Base-by-base conservation (phyloP, 2,888 invertebrate genomes). In the Holacanthella duospinosa region DNA sequence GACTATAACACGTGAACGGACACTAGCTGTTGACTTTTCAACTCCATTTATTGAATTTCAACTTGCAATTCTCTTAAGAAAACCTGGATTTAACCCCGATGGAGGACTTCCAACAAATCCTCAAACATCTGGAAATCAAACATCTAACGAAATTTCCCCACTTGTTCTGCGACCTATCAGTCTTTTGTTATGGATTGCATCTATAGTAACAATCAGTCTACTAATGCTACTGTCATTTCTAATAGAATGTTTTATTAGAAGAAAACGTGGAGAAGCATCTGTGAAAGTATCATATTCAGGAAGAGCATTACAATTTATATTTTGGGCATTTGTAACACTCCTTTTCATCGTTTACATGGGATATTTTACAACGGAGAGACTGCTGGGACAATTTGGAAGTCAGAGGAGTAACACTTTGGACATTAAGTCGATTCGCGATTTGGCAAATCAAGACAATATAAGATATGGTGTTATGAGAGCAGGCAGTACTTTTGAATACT, bases 281-380 rank as follows among this genome's bases (percentile, higher is more conserved):
- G 43, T 44, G 4, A 28, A 12, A n/a, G n/a, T n/a, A n/a, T n/a
- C n/a, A n/a, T n/a, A n/a, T 70, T 91, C 93, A 0, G 93, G 93
- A 2, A 84, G 97, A 65, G 94, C 97, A 74, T 95, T 96, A 1
- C 94, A 95, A 53, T 90, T 93, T 36, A 94, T 96, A 1, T 99
- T 97, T 96, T 97, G 97, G 95, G 96, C 96, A 79, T 99, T 99
- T 79, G 95, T 96, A 0, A 82, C 97, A 68, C 96, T 97, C 75
- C 83, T 97, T 63, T 91, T 96, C 68, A 95, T 95, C 62, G 96
- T 96, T 25, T 99, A 99, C 78, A 99, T 97, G 56, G 97, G 97
- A 64, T 99, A 99, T 79, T 82, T 99, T 74, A 93, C 94, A 1
- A 97, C 97, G 6, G 97, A 96, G 78, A 84, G 99, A 63, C 97